Evolutionary conservation across 64 coral and sea anemone genomes (phyloP).

Genomic region (Anthopleura sola): DNA sequence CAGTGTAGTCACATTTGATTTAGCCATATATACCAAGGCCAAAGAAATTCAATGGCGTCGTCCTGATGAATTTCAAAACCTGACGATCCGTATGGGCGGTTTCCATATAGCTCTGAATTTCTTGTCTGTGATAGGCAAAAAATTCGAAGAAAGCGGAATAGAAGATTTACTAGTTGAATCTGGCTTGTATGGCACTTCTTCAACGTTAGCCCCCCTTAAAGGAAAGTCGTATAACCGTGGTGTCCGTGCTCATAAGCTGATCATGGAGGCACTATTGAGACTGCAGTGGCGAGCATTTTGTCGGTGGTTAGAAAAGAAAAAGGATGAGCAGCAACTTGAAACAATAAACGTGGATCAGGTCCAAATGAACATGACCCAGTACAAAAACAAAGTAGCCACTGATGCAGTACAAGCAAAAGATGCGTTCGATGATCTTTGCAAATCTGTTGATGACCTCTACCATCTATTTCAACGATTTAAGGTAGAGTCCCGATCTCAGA

Average conservation of each 20-base stretch:
- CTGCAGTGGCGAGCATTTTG: constrained; percentile 39
- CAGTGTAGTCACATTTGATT: constrained; percentile 31
- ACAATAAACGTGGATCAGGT: background rate
- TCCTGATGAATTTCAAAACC: constrained; percentile 29
- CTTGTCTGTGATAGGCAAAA: constrained; percentile 29
- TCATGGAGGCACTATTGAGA: constrained; percentile 44
- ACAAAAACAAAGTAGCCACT: background rate
- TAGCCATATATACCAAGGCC: constrained; percentile 32
- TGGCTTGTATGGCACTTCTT: constrained; percentile 16
- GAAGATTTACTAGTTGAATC: constrained; percentile 38
- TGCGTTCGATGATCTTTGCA: background rate
- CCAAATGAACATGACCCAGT: background rate
- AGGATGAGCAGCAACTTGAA: background rate
- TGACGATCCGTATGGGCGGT: constrained; percentile 6
- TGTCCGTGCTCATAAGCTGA: constrained; percentile 32
- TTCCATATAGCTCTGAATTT: constrained; percentile 49
- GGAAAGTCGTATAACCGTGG: constrained; percentile 43
- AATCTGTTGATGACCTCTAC: background rate
- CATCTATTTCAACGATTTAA: constrained; percentile 9
- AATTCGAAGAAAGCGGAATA: constrained; percentile 14
- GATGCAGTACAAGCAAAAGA: background rate
- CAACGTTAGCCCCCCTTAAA: background rate
- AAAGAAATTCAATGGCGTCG: constrained; percentile 24
- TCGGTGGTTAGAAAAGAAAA: background rate
- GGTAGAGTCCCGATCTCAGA: background rate